Base-by-base conservation (phyloP, 1,140 invertebrate species). In the Formica exsecta region DNA sequence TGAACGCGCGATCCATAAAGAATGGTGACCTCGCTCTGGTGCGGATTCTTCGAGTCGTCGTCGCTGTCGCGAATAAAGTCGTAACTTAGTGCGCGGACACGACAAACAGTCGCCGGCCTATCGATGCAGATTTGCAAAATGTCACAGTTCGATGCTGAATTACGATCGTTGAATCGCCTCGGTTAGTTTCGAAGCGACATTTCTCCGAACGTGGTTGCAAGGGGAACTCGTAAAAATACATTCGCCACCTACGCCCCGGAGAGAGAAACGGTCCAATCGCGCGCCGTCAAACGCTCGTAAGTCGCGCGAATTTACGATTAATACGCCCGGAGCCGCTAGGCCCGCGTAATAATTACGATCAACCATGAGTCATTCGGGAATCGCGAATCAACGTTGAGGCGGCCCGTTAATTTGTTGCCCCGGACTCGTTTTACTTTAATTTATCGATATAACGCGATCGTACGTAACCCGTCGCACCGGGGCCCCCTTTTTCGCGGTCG, bases 291-390 rank as follows among this genome's bases (percentile, higher is more conserved):
- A 74, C 68, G 85, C 65, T 86, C 85, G 77, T 71, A 84, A 70
- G 80, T 84, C 85, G 85, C 68, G 22, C 66, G 68, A 86, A 86
- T 86, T 86, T 86, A 86, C 85, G 85, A 86, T 86, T 84, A 84
- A 86, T 86, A 84, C 85, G 68, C 68, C 41, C 54, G 79, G 22
- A 48, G 73, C 51, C 64, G 51, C 61, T 79, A 79, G 61, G 64
- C 38, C 44, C 74, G 75, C 61, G 84, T 79, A 68, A 51, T 51
- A 51, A 77, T 68, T 86, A 68, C 68, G 80, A 75, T 79, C 51
- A 57, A 51, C 84, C 62, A 74, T 83, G 79, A 83, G 79, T 83
- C 79, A 83, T 32, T 83, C 54, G 79, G n/a, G 4, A 44, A 57
- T 41, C 68, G 79, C 79, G 79, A 83, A 83, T 83, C 79, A 83